Percentiles rank a stretch among this genome's conserved stretches.
phyloP scores from a whole-genome alignment of 2,888 invertebrate genomes.

The Drosophila koepferae region DNA sequence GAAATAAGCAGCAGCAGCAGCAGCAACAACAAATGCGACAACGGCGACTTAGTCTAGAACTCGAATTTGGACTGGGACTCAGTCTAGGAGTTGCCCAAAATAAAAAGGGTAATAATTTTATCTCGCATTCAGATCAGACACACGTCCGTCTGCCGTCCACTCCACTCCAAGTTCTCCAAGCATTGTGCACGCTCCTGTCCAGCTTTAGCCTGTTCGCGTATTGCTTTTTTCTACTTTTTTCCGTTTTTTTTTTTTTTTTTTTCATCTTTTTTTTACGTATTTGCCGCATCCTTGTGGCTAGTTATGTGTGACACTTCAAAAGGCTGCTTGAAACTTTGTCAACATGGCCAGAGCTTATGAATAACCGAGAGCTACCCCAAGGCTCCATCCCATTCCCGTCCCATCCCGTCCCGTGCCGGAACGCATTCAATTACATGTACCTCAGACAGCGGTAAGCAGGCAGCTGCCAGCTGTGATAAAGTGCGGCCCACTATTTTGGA shows the following conservation, averaged over 20 bases:
- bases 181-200: slow-evolving; percentile 24
- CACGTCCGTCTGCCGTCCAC: slow-evolving; percentile 69
- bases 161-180: slow-evolving; percentile 2
- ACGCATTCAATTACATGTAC: slow-evolving; percentile 74
- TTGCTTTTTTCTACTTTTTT: slow-evolving; percentile 3
- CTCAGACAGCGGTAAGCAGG: slow-evolving; percentile 70
- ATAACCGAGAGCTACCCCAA: slow-evolving; percentile 39
- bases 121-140: slow-evolving; percentile 84
- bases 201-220: slow-evolving; percentile 20
- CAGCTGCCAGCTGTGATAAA: slow-evolving; percentile 81
- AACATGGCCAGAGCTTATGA: slow-evolving; percentile 70
- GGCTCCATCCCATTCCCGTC: too few species aligned
- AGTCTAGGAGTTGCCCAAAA: slow-evolving; percentile 45
- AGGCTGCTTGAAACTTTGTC: slow-evolving; percentile 73
- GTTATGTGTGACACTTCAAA: slow-evolving; percentile 63
- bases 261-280: slow-evolving; percentile 26
- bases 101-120: slow-evolving; percentile 84
- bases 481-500: slow-evolving; percentile 42
- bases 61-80: slow-evolving; percentile 39
- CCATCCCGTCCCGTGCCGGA: background rate
- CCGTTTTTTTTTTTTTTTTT: too few species aligned
- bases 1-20: slow-evolving; percentile 78
- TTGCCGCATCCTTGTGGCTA: slow-evolving; percentile 57
- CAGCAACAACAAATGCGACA: slow-evolving; percentile 5
- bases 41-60: slow-evolving; percentile 50